These are phyloP conservation scores for Aphelocoma coerulescens DNA, from an alignment of 2,113 vertebrate genomes.

Conservation along the genomic window DNA sequence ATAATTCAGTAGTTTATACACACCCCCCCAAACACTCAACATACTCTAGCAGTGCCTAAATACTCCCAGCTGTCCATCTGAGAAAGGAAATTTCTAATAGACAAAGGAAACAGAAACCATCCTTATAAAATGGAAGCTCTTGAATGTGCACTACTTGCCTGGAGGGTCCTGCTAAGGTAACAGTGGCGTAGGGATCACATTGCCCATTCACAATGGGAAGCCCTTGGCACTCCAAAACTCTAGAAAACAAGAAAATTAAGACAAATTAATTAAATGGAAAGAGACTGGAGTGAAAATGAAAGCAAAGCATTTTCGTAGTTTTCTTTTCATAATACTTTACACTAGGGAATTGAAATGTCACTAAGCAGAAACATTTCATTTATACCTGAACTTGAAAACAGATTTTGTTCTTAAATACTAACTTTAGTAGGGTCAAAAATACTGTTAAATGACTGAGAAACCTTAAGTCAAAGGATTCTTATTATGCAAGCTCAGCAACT, in stretches of 20 bases:
- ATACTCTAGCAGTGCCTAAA: neutral
- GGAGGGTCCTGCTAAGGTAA: conserved; percentile 89
- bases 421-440: neutral
- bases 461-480: neutral
- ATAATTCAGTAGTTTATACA: neutral
- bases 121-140: neutral
- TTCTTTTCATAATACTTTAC: neutral
- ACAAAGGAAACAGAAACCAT: neutral
- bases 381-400: neutral
- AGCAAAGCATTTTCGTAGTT: neutral
- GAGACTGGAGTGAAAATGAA: neutral
- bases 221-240: conserved; percentile 95
- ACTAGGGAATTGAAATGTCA: neutral
- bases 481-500: neutral
- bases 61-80: neutral
- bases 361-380: neutral
- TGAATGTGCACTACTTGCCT: conserved; percentile 73
- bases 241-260: conserved; percentile 35
- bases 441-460: neutral
- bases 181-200: conserved; percentile 93
- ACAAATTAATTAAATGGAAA: neutral
- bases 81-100: neutral
- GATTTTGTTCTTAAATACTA: neutral
- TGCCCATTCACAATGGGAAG: conserved; percentile 96
- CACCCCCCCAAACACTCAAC: neutral